Base-by-base conservation (phyloP, 2,888 invertebrate species). In the Pyrocoelia pectoralis region DNA sequence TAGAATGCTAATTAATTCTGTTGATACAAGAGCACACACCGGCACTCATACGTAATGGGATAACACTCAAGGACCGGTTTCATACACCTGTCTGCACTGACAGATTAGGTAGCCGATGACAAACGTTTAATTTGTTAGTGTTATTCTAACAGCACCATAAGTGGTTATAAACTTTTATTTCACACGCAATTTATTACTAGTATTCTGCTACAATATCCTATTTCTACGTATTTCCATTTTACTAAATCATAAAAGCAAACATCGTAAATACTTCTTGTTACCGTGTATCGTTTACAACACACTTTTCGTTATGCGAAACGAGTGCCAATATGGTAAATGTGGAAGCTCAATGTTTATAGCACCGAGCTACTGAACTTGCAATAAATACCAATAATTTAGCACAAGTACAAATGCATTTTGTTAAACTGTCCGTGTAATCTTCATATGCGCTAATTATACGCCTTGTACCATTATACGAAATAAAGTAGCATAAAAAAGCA, bases 1-100 rank as follows among this genome's bases (percentile, higher is more conserved):
- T 59, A 59, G 59, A 59, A 53, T 59, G 59, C 19, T 59, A 59
- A 59, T 53, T 59, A 59, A 59, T 59, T 59, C 53, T 40, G 53
- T 59, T 59, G 38, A 59, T 59, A 59, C 58, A 59, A 53, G 40
- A 48, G 54, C 49, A 38, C 28, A 19, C 50, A 52, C 51, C 58
- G 51, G 41, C 38, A 53, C 46, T 58, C 41, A 58, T 28, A 15
- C 54, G 41, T 59, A 43, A 59, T 54, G 38, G 46, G 46, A 46
- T 40, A 54, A 53, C 59, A 59, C 59, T 43, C 48, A 38, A 48
- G 10, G 59, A 59, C 59, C 53, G 59, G 59, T 59, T 59, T 38
- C 24, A 38, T 59, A 58, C 59, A 59, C 59, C 59, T 59, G 59
- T 59, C 59, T 24, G 2, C 38, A 33, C 19, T 59, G 59, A 59